Evolutionary conservation across 2,797 vertebrate genomes (phyloP).

Genomic region (Muscicapa striata): DNA sequence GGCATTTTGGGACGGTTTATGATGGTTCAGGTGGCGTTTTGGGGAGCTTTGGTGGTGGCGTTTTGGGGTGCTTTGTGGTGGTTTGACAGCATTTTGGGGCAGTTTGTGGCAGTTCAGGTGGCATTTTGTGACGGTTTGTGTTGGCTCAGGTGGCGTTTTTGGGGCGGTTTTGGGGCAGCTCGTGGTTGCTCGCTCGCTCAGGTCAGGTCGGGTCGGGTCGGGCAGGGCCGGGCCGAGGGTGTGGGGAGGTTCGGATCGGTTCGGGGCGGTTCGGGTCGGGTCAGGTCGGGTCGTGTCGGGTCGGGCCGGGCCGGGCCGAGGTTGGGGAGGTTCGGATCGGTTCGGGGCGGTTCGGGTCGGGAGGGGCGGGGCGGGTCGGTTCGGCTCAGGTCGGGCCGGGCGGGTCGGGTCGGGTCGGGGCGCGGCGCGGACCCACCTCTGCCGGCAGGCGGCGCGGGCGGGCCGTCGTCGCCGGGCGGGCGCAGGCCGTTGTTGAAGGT

Average conservation of each 20-base stretch:
- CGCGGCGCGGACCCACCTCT: conserved; percentile 81
- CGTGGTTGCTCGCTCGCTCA: too few relatives aligned
- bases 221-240: too few relatives aligned
- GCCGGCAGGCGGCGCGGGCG: conserved; percentile 94
- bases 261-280: neutral
- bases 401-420: neutral
- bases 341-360: too few relatives aligned
- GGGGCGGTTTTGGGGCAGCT: neutral
- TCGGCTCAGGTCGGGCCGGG: too few relatives aligned
- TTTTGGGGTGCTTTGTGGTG: neutral
- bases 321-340: neutral
- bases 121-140: neutral
- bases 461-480: conserved; percentile 80
- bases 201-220: neutral
- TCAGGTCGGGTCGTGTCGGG: too few relatives aligned
- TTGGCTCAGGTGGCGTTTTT: neutral
- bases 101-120: too few relatives aligned
- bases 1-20: neutral
- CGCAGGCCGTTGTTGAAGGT: conserved; percentile 88
- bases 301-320: too few relatives aligned
- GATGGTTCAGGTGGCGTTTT: neutral
- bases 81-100: neutral
- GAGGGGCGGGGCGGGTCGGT: too few relatives aligned
- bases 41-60: neutral
- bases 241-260: neutral